phyloP scores from a whole-genome alignment of 2,113 vertebrate genomes.

The Actenoides hombroni region DNA sequence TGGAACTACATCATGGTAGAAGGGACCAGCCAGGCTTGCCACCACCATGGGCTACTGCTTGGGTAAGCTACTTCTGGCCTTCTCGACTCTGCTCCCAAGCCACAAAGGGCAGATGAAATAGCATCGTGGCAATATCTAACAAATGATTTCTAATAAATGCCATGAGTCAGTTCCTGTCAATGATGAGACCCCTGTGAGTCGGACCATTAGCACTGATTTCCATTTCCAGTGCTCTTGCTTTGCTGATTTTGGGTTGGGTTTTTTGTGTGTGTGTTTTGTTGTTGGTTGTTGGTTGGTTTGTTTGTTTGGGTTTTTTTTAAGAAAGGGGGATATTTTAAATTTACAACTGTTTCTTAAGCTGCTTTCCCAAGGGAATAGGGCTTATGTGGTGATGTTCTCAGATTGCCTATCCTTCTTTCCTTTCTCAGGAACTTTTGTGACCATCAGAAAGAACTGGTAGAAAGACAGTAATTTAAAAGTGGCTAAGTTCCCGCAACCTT shows the following conservation, averaged over 20 bases:
- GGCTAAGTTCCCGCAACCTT: not conserved
- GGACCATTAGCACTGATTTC: constrained; percentile 3
- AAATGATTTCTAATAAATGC: constrained; percentile 17
- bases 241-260: not conserved
- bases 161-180: constrained; percentile 28
- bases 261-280: not conserved
- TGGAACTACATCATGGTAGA: not conserved
- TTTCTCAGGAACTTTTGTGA: not conserved
- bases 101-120: not conserved
- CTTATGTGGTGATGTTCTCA: not conserved
- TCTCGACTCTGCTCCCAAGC: not conserved
- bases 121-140: not conserved
- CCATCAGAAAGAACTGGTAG: not conserved
- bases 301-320: not conserved
- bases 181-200: constrained; percentile 19
- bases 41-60: not conserved
- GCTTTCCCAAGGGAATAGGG: not conserved
- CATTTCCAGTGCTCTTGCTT: not conserved
- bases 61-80: not conserved
- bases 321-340: not conserved
- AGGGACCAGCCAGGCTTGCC: not conserved
- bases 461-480: not conserved
- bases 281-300: not conserved
- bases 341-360: not conserved
- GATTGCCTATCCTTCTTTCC: not conserved